Base-by-base conservation (phyloP, 37 sponge, comb jelly and placozoan species). In the Ianthella basta region DNA sequence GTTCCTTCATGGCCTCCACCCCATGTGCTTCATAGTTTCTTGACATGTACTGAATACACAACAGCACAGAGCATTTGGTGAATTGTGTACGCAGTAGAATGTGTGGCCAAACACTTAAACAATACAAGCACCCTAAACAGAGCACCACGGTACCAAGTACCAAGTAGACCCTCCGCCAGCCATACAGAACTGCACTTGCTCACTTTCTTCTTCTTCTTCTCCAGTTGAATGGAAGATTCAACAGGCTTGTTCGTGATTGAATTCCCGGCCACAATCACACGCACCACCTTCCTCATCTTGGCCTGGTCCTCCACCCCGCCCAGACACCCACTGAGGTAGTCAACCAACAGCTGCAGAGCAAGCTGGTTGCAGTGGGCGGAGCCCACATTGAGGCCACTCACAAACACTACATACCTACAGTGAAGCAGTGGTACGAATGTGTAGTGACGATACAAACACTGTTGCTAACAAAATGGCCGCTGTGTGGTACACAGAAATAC, bases 201-300 rank as follows among this genome's bases (percentile, higher is more conserved):
- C 78, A 35, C 78, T 38, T 64, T 64, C 66, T 74, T 74, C 24
- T 74, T 79, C 72, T 90, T 85, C 38, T 37, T 87, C 25, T 85
- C 83, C 15, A 77, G 68, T 41, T 75, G 33, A 18, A 75, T 85
- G 13, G 84, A 35, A 34, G 84, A 57, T 65, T 94, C 91, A 24
- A 61, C 63, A 10, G 92, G 91, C 38, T 87, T 87, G 39, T 93
- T 84, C 30, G 93, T 87, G 77, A 95, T 87, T 14, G 96, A 93
- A 77, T 99, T 93, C 0, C 99, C 99, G 24, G 99, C 99, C 4
- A 99, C 70, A 14, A 99, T 93, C 12, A 99, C 89, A 55, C 92
- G 54, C 13, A 91, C 94, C 14, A 99, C 89, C 27, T 84, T 80
- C n/a, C 94, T 88, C 79, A 81, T 86, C 20, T 89, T 53, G 1